A percentile compares a stretch with the other conserved stretches of the same genome.
These are phyloP conservation scores for Cerastoderma edule DNA, from an alignment of 2,888 invertebrate species.

Conservation along the genomic window DNA sequence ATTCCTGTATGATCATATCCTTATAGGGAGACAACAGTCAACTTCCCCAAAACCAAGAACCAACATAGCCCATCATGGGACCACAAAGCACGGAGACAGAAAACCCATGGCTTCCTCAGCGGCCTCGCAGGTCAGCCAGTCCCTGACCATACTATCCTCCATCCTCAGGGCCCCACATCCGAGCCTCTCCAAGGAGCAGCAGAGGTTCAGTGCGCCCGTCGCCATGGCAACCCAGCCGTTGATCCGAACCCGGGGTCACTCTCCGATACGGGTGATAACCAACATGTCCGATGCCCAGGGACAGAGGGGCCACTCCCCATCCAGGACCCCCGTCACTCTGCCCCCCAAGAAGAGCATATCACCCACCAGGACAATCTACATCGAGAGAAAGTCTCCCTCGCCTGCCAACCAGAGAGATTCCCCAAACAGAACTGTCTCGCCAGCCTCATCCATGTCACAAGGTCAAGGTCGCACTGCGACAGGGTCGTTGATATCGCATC, in stretches of 20 bases:
- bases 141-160: constrained; percentile 48
- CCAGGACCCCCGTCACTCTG: constrained; percentile 52
- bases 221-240: constrained; percentile 7
- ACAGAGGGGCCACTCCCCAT: constrained; percentile 34
- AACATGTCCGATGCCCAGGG: constrained; percentile 19
- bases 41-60: constrained; percentile 25
- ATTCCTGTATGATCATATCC: too few species aligned
- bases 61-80: constrained; percentile 22
- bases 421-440: constrained; percentile 15
- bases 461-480: constrained; percentile 25
- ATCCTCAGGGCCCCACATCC: constrained; percentile 57
- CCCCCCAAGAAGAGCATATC: constrained; percentile 66
- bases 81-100: constrained; percentile 2
- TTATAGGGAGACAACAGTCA: constrained; percentile 24
- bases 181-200: constrained; percentile 21
- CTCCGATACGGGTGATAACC: constrained; percentile 54
- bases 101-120: background rate
- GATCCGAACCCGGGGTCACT: constrained; percentile 30
- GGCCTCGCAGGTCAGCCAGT: constrained; percentile 21
- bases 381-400: constrained; percentile 35
- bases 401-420: constrained; percentile 20
- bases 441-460: constrained; percentile 4
- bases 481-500: constrained; percentile 40
- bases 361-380: constrained; percentile 58
- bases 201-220: background rate